Evolutionary conservation across 1,140 invertebrate genomes (phyloP), one percentile per base, ranked within the genome.

Genomic region (Trigoniulus corallinus): DNA sequence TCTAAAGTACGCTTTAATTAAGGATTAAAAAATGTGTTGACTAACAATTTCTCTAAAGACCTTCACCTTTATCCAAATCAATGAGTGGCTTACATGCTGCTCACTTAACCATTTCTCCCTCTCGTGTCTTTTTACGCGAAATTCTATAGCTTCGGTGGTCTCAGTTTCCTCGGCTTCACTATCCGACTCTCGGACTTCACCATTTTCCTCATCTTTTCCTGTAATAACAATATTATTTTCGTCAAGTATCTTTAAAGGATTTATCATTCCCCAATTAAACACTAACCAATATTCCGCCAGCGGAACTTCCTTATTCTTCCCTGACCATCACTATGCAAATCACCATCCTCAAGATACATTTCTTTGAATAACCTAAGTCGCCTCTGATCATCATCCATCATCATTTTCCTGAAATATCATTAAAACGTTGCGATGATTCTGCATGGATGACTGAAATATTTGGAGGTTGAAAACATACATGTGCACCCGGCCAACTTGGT

Each of bases 281-380:
- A 44, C 4, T 61, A 69, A 83, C 80, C 79, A 54, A 78, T 71
- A 69, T 85, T 81, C 61, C 72, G 81, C 85, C 85, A 91, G 57
- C 74, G 74, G 61, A 89, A 91, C 57, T 81, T 79, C 45, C 84
- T 71, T 55, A 82, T 75, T 13, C 87, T 69, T 22, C 78, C 78
- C 12, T 67, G 70, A 13, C 77, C 81, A 49, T 80, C 78, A 0
- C 69, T 67, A 59, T 87, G 79, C 40, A 92, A 68, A 63, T 92
- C 88, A 0, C 86, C 88, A 64, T 91, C 85, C 61, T 88, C 84
- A 15, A 92, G 74, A 42, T 87, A 72, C 57, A 86, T 65, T 60
- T 91, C 84, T 62, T 92, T 80, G 0, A 88, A 66, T 37, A 84
- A 59, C 57, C 77, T 73, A 2, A 92, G 73, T 58, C 87, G 77